phyloP scores from a whole-genome alignment of 2,797 vertebrate species.

The Brachymystax lenok region DNA sequence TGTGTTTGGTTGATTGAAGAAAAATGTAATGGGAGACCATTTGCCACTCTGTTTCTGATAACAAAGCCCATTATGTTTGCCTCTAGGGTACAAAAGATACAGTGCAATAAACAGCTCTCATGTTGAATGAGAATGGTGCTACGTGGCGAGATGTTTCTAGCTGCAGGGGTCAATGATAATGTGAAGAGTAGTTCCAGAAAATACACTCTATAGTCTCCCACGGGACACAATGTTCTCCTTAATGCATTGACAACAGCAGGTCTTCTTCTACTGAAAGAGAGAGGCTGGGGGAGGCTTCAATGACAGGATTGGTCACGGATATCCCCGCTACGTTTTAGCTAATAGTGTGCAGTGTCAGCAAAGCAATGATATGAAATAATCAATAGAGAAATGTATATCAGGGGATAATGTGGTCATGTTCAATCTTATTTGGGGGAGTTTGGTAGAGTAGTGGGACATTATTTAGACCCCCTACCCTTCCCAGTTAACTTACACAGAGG shows the following conservation, averaged over 20 bases:
- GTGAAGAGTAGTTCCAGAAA: constrained; percentile 1
- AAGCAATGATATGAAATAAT: background rate
- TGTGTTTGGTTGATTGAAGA: constrained; percentile 18
- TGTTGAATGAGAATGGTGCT: constrained; percentile 3
- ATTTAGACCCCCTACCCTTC: background rate
- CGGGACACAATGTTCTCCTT: constrained; percentile 33
- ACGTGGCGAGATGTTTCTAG: constrained; percentile 7
- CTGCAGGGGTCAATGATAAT: constrained; percentile 32
- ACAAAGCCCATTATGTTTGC: constrained; percentile 11
- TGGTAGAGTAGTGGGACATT: background rate
- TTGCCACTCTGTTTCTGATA: background rate
- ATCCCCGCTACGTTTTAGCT: constrained; percentile 11
- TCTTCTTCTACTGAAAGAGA: constrained; percentile 6
- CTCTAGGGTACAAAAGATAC: background rate
- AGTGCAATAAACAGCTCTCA: background rate
- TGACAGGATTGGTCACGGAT: constrained; percentile 5
- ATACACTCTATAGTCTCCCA: constrained; percentile 36
- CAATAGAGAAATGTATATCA: background rate
- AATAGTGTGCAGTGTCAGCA: background rate
- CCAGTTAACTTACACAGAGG: constrained; percentile 84
- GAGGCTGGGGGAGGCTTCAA: constrained; percentile 7
- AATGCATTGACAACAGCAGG: constrained; percentile 9
- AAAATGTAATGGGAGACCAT: constrained; percentile 26
- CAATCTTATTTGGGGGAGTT: background rate
- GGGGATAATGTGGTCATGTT: background rate